A percentile compares a stretch with the other conserved stretches of the same genome.
Conservation (phyloP, 2,888 invertebrate species). For the Exocentrus adspersus region DNA sequence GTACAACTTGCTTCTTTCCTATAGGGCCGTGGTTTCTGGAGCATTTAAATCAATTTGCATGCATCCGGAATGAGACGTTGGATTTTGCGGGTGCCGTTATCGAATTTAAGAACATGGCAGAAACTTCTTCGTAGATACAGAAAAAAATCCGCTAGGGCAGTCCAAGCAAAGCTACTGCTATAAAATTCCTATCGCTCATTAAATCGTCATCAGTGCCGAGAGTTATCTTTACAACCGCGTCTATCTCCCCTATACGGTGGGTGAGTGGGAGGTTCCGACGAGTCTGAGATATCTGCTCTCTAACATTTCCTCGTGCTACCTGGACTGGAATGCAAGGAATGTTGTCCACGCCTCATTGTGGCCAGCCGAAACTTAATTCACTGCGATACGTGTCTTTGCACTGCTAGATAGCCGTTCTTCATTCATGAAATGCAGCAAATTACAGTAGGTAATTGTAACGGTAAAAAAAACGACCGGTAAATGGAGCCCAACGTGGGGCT, state of each 20-base stretch:
- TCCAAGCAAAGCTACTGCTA: too few relatives aligned
- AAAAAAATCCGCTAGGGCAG: too few relatives aligned
- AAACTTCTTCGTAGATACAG: too few relatives aligned
- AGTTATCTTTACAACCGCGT: background rate
- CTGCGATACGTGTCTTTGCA: slow-evolving; percentile 11
- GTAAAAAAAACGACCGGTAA: too few relatives aligned
- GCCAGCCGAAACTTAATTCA: slow-evolving; percentile 9
- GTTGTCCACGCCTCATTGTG: slow-evolving; percentile 53
- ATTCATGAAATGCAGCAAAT: too few relatives aligned
- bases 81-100: slow-evolving; percentile 22
- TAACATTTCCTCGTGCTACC: slow-evolving; percentile 50
- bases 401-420: too few relatives aligned
- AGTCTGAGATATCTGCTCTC: slow-evolving; percentile 16
- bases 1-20: slow-evolving; percentile 14
- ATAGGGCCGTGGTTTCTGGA: background rate
- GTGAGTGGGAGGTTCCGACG: slow-evolving; percentile 19
- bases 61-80: slow-evolving; percentile 8
- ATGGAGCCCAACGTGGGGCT: too few relatives aligned
- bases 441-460: too few relatives aligned
- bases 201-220: too few relatives aligned
- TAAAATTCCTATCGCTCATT: too few relatives aligned
- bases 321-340: slow-evolving; percentile 57
- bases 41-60: slow-evolving; percentile 20
- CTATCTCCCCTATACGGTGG: slow-evolving; percentile 2
- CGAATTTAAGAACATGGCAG: background rate